Base-by-base conservation (phyloP, 2,888 invertebrate species). In the Caenorhabditis sp. region DNA sequence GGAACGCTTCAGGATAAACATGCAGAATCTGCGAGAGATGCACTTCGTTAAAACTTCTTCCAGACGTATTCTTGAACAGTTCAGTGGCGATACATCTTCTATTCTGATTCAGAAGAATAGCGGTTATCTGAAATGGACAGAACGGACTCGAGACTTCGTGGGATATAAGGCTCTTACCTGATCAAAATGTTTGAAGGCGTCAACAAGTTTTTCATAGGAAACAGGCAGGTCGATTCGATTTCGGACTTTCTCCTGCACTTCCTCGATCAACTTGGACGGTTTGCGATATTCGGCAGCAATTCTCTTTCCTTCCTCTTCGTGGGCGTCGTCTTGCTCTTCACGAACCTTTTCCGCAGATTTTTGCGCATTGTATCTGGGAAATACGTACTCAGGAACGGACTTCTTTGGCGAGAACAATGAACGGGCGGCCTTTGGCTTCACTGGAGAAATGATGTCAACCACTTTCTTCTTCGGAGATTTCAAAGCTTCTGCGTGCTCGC, bases 11-110 rank as follows among this genome's bases (percentile, higher is more conserved):
- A 24, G 78, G 78, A 39, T 78, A 78, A 9, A 78, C 66, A 39
- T 68, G 68, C 32, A 78, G 68, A 56, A 78, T 72, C 46, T 73
- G 66, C 9, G 78, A 37, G 3, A 78, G 26, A 27, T 78, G 72
- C 7, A 17, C 17, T 15, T 59, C 24, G 5, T 50, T 45, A 35
- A 78, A 78, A 13, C 68, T 68, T 35, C 17, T 68, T 52, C 70
- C 61, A 9, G 58, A 45, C 4, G 65, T 45, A 13, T 52, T 68
- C 27, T 45, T 72, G 46, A 68, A 58, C 17, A 78, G 24, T 37
- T 78, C 78, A 1, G 39, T 1, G 4, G 61, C 58, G 15, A 62
- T 9, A 35, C 66, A 68, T 7, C 45, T 63, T 43, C 72, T 43
- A 15, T 62, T 56, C 22, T 68, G 72, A 13, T 56, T 53, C 1